phyloP scores from a whole-genome alignment of 1,140 invertebrate genomes.

The Hetaerina americana region DNA sequence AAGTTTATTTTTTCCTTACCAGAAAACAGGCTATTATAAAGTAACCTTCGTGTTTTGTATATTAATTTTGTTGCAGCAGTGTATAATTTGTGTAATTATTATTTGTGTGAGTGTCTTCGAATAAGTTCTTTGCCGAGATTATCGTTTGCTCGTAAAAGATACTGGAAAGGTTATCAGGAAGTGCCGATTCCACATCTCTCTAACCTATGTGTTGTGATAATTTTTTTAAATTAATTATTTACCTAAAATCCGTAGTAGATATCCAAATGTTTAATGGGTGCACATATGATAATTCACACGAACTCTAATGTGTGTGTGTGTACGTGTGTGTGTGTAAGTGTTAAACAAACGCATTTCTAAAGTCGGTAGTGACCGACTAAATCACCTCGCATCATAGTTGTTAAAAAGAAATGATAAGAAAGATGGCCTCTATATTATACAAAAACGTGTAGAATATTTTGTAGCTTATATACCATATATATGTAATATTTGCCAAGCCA shows the following conservation, averaged over 20 bases:
- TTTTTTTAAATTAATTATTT: slow-evolving; percentile 1
- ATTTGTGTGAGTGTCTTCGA: neutral
- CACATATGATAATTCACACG: neutral
- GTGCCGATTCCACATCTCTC: neutral
- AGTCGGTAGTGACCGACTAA: neutral
- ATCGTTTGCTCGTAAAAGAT: neutral
- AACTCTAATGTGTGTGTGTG: neutral
- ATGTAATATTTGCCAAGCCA: neutral
- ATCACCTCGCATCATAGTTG: neutral
- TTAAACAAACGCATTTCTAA: neutral
- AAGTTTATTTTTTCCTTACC: neutral
- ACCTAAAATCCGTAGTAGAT: neutral
- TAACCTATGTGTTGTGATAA: neutral
- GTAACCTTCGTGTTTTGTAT: neutral
- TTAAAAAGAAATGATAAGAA: neutral
- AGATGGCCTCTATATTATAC: neutral
- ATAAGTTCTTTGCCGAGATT: neutral
- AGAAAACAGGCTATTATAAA: neutral
- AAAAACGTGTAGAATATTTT: neutral
- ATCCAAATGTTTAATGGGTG: neutral
- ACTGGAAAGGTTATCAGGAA: neutral
- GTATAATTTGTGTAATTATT: neutral
- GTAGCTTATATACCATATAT: neutral
- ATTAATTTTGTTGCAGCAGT: neutral
- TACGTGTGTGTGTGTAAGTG: neutral